These are phyloP conservation scores for Trypoxylon attenuatum DNA, from an alignment of 2,888 invertebrate species.

Conservation along the genomic window DNA sequence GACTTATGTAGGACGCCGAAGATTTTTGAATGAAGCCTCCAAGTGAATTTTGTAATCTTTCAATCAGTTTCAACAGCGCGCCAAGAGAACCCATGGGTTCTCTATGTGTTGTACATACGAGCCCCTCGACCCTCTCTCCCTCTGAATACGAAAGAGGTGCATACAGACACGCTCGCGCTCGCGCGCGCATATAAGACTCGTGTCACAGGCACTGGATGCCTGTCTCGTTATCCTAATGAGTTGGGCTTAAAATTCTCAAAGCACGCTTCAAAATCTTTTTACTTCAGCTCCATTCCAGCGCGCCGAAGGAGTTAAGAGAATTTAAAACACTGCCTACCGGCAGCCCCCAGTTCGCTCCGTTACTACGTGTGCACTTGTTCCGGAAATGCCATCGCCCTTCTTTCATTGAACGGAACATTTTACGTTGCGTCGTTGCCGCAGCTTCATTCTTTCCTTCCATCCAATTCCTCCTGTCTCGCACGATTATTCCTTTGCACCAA, in stretches of 20 bases:
- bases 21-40: slow-evolving; percentile 17
- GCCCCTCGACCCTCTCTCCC: slow-evolving; percentile 1
- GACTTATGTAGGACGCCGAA: neutral
- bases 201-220: slow-evolving; percentile 35
- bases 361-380: slow-evolving; percentile 23
- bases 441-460: neutral
- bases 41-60: slow-evolving; percentile 29
- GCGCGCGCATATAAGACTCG: slow-evolving; percentile 16
- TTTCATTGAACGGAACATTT: slow-evolving; percentile 15
- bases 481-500: neutral
- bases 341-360: neutral
- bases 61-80: slow-evolving; percentile 22
- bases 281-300: slow-evolving; percentile 21
- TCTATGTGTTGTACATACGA: neutral
- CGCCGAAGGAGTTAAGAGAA: slow-evolving; percentile 29
- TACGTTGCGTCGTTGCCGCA: neutral
- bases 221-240: slow-evolving; percentile 52
- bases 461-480: neutral
- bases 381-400: slow-evolving; percentile 12
- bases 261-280: slow-evolving; percentile 43
- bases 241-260: slow-evolving; percentile 44
- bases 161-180: slow-evolving; percentile 7
- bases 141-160: slow-evolving; percentile 35
- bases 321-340: slow-evolving; percentile 24
- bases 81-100: slow-evolving; percentile 15